Evolutionary conservation across 2,797 vertebrate genomes (phyloP), one percentile per base, ranked within the genome.

Genomic region (Picus viridis): DNA sequence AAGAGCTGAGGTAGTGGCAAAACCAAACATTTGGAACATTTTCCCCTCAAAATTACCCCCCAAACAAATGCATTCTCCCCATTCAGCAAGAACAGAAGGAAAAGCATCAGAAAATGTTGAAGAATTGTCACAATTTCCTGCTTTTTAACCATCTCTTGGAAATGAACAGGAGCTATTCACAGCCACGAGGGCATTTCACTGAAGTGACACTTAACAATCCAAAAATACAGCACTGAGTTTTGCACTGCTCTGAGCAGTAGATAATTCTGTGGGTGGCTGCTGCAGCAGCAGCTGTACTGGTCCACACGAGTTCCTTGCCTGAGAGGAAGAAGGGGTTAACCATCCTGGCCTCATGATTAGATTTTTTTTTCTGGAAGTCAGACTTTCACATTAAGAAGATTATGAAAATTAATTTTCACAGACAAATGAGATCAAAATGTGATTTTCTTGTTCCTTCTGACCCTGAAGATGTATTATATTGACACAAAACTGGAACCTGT

Each of bases 151-250:
- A 92, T 45, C 75, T 63, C 90, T 87, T 84, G 75, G 62, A 95
- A 96, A 91, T 85, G 79, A 92, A 94, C 12, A n/a, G 90, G 83
- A 95, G 72, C 90, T 92, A 87, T 95, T 95, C 93, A 96, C 93
- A 96, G 39, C 79, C 83, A 74, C 6, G 26, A 94, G 86, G 19
- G 71, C 81, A 90, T 94, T 96, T 91, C 91, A 93, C 65, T 95
- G 83, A 93, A 92, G 92, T 93, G 94, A 94, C 79, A 87, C 95
- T 96, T 70, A 87, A 90, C 92, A 90, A 74, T 54, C 94, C 94
- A 90, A 95, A 96, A 96, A 95, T 93, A 94, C 7, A 76, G 90
- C 94, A 89, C 95, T 96, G 92, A 90, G 92, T 92, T 93, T 83
- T 94, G 90, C 91, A 69, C 94, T 88, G 92, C 82, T 93, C 79